Percentiles rank a stretch among this genome's conserved stretches.
These are phyloP conservation scores for Zapus hudsonius DNA, from an alignment of 2,113 vertebrate species.

Conservation along the genomic window DNA sequence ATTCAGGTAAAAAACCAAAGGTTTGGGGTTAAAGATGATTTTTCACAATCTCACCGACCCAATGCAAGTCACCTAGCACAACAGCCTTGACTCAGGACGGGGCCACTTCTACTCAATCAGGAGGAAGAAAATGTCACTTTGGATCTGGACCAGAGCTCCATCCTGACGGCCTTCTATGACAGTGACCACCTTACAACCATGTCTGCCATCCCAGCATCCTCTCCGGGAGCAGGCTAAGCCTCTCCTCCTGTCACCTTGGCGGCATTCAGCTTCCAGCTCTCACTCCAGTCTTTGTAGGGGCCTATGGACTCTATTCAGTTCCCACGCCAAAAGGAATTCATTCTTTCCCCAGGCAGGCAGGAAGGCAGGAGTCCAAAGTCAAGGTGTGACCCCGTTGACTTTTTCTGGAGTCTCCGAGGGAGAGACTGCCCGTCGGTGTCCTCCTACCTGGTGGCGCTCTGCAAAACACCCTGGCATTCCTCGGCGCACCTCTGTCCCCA, in stretches of 20 bases:
- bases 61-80: not conserved
- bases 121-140: fast-evolving
- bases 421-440: not conserved
- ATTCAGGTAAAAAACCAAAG: slow-evolving; percentile 40
- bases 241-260: not conserved
- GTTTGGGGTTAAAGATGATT: not conserved
- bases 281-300: not conserved
- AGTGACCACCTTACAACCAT: too few relatives aligned
- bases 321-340: not conserved
- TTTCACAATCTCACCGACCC: not conserved
- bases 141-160: too few relatives aligned
- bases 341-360: not conserved
- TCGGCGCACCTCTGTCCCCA: not conserved
- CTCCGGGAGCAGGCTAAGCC: not conserved
- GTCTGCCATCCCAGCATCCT: not conserved
- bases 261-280: not conserved
- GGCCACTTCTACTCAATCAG: not conserved
- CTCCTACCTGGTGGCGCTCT: not conserved
- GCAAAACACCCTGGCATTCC: too few relatives aligned
- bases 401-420: not conserved
- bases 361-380: not conserved
- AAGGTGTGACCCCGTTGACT: not conserved
- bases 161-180: fast-evolving
- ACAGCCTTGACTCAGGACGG: not conserved
- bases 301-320: not conserved